These are phyloP conservation scores for Lasioglossum villosulum DNA, from an alignment of 2,888 invertebrate species.

Conservation along the genomic window DNA sequence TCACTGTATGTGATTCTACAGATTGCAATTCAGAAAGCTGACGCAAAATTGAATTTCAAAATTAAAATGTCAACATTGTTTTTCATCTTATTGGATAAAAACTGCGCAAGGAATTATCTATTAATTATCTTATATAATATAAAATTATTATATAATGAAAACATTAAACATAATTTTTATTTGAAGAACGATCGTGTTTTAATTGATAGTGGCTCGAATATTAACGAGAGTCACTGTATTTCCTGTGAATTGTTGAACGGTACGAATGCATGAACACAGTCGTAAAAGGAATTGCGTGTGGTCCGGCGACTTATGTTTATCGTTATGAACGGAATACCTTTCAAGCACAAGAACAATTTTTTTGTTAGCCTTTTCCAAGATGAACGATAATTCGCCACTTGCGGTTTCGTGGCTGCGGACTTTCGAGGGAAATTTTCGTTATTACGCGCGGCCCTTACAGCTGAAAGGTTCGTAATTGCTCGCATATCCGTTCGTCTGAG, in stretches of 20 bases:
- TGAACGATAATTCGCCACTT: neutral
- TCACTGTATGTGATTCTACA: no score
- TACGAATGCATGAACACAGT: neutral
- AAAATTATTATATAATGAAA: no score
- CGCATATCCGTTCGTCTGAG: constrained; percentile 21
- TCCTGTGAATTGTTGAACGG: neutral
- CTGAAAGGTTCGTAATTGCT: constrained; percentile 1
- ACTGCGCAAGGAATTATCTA: no score
- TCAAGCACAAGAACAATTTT: neutral
- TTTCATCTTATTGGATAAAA: no score
- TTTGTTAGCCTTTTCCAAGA: neutral
- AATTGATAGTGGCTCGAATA: no score
- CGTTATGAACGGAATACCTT: constrained; percentile 12
- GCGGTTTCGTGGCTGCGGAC: neutral
- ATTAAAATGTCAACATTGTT: no score
- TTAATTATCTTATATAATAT: no score
- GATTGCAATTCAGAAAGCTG: no score
- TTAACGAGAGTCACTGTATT: no score
- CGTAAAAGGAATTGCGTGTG: constrained; percentile 41
- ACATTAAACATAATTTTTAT: no score
- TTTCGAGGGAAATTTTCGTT: neutral
- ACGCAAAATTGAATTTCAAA: no score
- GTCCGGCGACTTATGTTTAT: constrained; percentile 26
- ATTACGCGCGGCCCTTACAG: neutral
- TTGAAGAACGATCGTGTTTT: no score